Evolutionary conservation across 1,140 invertebrate genomes (phyloP).

Genomic region (Heliconius hermathena): DNA sequence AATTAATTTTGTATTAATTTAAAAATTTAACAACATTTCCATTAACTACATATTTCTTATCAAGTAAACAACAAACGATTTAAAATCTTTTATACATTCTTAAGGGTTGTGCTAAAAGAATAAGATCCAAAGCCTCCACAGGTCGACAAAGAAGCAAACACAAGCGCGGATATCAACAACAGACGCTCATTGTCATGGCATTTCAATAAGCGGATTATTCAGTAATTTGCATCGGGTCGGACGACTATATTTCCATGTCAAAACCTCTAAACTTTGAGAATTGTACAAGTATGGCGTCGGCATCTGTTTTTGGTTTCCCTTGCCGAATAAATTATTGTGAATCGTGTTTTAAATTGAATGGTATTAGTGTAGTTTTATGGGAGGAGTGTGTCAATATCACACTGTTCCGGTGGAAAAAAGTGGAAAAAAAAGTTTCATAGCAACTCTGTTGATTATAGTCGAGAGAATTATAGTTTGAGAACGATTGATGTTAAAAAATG

Average conservation of each 20-base stretch:
- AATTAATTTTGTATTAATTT: background rate
- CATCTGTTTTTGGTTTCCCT: conserved; percentile 39
- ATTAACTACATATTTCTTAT: background rate
- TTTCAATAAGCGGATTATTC: conserved; percentile 72
- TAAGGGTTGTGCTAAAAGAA: background rate
- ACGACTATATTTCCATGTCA: conserved; percentile 68
- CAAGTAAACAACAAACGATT: background rate
- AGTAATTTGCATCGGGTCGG: conserved; percentile 68
- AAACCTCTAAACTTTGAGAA: conserved; percentile 61
- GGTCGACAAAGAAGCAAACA: background rate
- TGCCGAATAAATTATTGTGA: conserved; percentile 37
- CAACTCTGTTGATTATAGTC: too few species aligned
- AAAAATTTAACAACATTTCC: background rate
- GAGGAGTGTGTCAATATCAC: background rate
- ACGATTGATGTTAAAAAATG: too few species aligned
- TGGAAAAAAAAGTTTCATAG: too few species aligned
- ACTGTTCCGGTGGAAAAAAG: too few species aligned
- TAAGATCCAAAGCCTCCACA: background rate
- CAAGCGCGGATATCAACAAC: conserved; percentile 28
- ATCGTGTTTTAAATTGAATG: conserved; percentile 7
- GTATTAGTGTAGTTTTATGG: background rate
- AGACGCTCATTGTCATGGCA: conserved; percentile 40
- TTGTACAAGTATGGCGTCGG: conserved; percentile 45
- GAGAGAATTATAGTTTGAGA: too few species aligned
- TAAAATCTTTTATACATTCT: background rate